Conservation (phyloP, 2,113 vertebrate species). For the Myanophis thanlyinensis region DNA sequence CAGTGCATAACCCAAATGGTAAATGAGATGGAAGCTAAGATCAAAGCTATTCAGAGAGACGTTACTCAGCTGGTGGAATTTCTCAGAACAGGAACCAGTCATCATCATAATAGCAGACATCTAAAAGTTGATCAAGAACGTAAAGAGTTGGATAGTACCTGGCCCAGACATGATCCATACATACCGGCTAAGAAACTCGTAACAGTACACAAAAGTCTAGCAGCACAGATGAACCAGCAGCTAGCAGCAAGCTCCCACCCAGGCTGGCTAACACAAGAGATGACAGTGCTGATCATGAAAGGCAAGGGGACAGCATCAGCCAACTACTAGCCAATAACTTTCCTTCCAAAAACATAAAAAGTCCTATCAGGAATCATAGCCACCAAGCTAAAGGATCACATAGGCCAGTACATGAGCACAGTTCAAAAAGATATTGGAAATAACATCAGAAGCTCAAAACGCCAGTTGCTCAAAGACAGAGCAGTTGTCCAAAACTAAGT, state of each 20-base stretch:
- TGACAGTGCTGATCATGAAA: not conserved
- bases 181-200: not conserved
- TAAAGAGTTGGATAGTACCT: not conserved
- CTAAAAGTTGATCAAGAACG: not conserved
- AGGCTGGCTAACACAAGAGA: not conserved
- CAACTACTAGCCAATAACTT: not conserved
- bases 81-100: not conserved
- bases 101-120: not conserved
- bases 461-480: not conserved
- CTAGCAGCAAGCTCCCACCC: not conserved
- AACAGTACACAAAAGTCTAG: not conserved
- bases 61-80: not conserved
- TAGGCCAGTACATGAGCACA: not conserved
- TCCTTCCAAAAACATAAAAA: not conserved
- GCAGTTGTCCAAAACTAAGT: not conserved
- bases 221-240: not conserved
- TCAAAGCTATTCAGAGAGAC: not conserved
- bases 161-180: not conserved
- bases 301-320: not conserved
- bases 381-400: not conserved
- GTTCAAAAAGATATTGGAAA: not conserved
- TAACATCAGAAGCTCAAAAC: not conserved
- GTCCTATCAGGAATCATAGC: not conserved
- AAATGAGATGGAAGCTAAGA: not conserved
- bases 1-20: not conserved